Percentiles rank a stretch among this genome's conserved stretches.
These are phyloP conservation scores for Venusia cambrica DNA, from an alignment of 2,888 invertebrate species.

Conservation along the genomic window DNA sequence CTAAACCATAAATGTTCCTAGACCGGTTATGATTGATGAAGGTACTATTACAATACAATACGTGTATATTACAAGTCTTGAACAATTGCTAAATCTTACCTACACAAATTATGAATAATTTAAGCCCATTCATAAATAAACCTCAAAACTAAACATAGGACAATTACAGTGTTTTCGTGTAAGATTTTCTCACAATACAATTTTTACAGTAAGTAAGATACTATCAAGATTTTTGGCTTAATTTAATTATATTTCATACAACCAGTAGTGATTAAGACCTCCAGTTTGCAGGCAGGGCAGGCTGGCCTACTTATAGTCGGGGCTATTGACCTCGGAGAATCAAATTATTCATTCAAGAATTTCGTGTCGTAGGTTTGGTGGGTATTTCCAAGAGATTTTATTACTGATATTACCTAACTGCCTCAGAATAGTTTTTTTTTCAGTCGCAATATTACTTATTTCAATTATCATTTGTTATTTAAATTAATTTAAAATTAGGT, in stretches of 20 bases:
- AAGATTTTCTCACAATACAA: conserved; percentile 29
- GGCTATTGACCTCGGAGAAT: conserved; percentile 59
- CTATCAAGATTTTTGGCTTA: conserved; percentile 27
- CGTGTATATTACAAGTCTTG: too few species aligned
- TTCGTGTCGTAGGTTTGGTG: conserved; percentile 37
- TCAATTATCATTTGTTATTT: too few species aligned
- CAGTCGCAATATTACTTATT: too few species aligned
- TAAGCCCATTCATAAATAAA: background rate
- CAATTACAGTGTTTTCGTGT: conserved; percentile 19
- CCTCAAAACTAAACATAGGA: conserved; percentile 3
- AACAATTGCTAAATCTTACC: too few species aligned
- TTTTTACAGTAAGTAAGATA: conserved; percentile 29
- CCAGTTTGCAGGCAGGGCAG: conserved; percentile 36
- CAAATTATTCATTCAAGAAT: conserved; percentile 53
- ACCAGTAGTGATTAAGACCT: conserved; percentile 29
- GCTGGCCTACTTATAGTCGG: conserved; percentile 54
- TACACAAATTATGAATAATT: conserved; percentile 6
- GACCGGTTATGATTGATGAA: too few species aligned
- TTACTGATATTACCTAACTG: too few species aligned
- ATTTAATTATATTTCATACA: conserved; percentile 32
- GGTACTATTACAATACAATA: too few species aligned
- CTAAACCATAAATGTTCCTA: too few species aligned
- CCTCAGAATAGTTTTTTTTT: too few species aligned
- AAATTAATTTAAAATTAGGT: too few species aligned
- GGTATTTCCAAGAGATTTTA: conserved; percentile 23